phyloP scores from a whole-genome alignment of 2,888 invertebrate genomes.

The Folsomia manolachei region DNA sequence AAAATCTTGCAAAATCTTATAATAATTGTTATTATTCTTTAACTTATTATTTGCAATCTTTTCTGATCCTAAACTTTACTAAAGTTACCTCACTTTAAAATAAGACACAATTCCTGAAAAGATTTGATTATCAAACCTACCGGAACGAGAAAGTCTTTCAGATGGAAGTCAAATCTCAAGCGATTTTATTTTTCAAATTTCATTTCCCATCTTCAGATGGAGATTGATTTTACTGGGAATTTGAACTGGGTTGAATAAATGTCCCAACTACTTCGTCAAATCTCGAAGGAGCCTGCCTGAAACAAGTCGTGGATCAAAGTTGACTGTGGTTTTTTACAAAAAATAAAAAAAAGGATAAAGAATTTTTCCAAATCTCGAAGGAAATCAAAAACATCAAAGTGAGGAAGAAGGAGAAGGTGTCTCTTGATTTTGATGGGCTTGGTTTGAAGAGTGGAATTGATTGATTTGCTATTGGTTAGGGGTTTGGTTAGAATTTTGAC shows the following conservation, averaged over 20 bases:
- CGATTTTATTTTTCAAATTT: slow-evolving; percentile 23
- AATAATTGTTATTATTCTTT: too few species aligned
- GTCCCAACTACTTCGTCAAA: neutral
- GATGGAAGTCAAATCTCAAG: slow-evolving; percentile 14
- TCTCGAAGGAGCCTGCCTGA: neutral
- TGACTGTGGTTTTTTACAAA: neutral
- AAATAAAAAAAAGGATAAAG: slow-evolving; percentile 11
- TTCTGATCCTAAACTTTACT: neutral
- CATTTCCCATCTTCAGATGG: slow-evolving; percentile 33
- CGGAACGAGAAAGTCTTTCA: too few species aligned
- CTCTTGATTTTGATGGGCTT: neutral
- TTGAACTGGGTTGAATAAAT: slow-evolving; percentile 13
- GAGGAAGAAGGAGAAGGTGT: neutral
- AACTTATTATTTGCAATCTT: neutral
- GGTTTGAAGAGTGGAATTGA: neutral
- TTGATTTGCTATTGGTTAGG: neutral
- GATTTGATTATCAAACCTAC: too few species aligned
- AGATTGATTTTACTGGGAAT: slow-evolving; percentile 48
- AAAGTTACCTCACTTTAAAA: neutral
- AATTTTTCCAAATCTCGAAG: slow-evolving; percentile 30
- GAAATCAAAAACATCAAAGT: slow-evolving; percentile 44
- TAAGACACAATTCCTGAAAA: too few species aligned
- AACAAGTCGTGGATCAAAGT: neutral
- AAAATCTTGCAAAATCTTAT: too few species aligned
- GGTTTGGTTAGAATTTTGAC: too few species aligned